Evolutionary conservation across 2,888 invertebrate species (phyloP), one percentile per base, ranked within the genome.

Genomic region (Terebella lapidaria): DNA sequence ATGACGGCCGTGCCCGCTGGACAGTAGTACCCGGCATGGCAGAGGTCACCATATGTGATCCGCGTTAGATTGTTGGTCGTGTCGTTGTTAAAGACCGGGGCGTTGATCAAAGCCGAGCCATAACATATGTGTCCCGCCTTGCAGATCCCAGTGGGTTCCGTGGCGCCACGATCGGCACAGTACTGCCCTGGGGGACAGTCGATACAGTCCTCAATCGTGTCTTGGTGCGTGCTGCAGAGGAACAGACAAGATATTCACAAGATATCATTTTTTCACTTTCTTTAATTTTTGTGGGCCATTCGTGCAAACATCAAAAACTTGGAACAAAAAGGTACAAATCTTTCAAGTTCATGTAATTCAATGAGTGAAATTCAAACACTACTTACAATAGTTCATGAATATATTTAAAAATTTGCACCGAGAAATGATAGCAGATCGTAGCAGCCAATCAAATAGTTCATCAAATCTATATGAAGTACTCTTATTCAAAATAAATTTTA

Each of bases 61-160:
- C 74, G 65, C 3, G 76, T 77, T 58, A 74, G 71, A 56, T 75
- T 73, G 20, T 70, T 71, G 1, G 73, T 63, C 2, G 63, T 49
- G 60, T 78, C 76, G 27, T 73, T 69, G 64, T 77, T 77, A 66
- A 69, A 78, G 1, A 78, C 75, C 1, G 77, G 77, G 62, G 76
- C 76, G 5, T 68, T 64, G 26, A 67, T 67, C 2, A 72, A 61
- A 15, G 76, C 77, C 3, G 64, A 65, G 0, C 67, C 67, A 47
- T 69, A 78, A 62, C 78, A 78, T 54, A 78, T 76, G 61, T 78
- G 78, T 0, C 77, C 78, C 1, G 73, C 75, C 51, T 71, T 72
- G 64, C 78, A 78, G 22, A 64, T 58, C 18, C 77, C 78, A 0
- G 73, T 67, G 1, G 76, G 74, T 5, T 65, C 70, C 0, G 61